phyloP scores from a whole-genome alignment of 1,140 invertebrate species.

The Bombyx mandarina region DNA sequence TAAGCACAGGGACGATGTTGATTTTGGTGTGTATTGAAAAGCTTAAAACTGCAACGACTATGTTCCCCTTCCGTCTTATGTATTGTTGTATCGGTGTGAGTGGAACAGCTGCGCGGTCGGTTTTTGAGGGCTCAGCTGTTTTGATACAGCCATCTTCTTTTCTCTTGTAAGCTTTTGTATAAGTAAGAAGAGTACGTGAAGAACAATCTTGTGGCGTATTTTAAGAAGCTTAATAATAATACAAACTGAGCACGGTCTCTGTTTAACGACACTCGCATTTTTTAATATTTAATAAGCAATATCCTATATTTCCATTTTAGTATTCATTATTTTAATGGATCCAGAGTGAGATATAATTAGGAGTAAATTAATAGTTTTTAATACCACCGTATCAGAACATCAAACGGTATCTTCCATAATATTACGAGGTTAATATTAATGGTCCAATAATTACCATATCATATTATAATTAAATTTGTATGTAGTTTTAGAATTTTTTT shows the following conservation, averaged over 20 bases:
- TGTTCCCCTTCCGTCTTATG: constrained; percentile 44
- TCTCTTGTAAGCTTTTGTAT: constrained; percentile 23
- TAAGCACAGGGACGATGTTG: constrained; percentile 16
- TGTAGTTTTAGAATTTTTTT: neutral
- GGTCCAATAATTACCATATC: neutral
- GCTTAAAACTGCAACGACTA: constrained; percentile 40
- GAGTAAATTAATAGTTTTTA: constrained; percentile 34
- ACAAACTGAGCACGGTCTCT: constrained; percentile 58
- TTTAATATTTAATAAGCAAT: constrained; percentile 69
- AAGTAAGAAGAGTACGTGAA: constrained; percentile 30
- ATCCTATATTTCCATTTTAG: constrained; percentile 53
- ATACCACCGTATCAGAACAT: constrained; percentile 12
- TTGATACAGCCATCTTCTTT: constrained; percentile 28
- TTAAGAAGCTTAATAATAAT: constrained; percentile 67
- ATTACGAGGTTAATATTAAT: constrained; percentile 4
- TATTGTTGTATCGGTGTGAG: constrained; percentile 30
- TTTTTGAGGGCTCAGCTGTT: constrained; percentile 9
- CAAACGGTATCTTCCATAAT: constrained; percentile 16
- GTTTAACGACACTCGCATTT: constrained; percentile 48
- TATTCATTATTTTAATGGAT: constrained; percentile 42
- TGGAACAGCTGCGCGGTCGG: constrained; percentile 29
- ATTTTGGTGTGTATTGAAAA: constrained; percentile 8
- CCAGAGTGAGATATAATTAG: constrained; percentile 40
- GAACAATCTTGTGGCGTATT: constrained; percentile 29
- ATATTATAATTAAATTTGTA: neutral